Evolutionary conservation across 2,888 invertebrate species (phyloP), one percentile per base, ranked within the genome.

Genomic region (Meghimatium bilineatum): DNA sequence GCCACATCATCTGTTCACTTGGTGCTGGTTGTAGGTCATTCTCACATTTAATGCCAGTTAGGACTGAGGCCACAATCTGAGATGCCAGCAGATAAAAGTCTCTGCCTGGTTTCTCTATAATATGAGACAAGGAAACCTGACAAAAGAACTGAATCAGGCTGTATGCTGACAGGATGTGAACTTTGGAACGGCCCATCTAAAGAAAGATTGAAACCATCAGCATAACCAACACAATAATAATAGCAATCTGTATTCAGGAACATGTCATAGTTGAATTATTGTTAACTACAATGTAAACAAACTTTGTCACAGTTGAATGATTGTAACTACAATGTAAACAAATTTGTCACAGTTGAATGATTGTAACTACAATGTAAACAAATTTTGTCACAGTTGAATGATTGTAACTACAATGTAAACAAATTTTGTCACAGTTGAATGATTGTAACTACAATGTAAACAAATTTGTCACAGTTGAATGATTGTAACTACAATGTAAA

Each of bases 161-260:
- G 67, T 67, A 74, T 1, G 75, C 84, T 63, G 84, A 74, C 80
- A 84, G 44, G 52, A 84, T 66, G 56, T 84, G 84, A 17, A 84
- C 38, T 29, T n/a, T 78, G 44, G 38, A 8, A 10, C 78, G 29
- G 5, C 29, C 72, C n/a, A 60, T 72, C 83, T 83, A 60, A 66
- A 67, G 34, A 75, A n/a, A n/a, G n/a, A n/a, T n/a, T n/a, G n/a
- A n/a, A n/a, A n/a, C n/a, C n/a, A n/a, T n/a, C n/a, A n/a, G n/a
- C n/a, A n/a, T n/a, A n/a, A n/a, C n/a, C n/a, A n/a, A n/a, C n/a
- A n/a, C n/a, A n/a, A n/a, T n/a, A n/a, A n/a, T n/a, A n/a, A n/a
- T n/a, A n/a, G n/a, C n/a, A n/a, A n/a, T n/a, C n/a, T n/a, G n/a
- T n/a, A n/a, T n/a, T n/a, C n/a, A n/a, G n/a, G n/a, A n/a, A n/a